phyloP scores from a whole-genome alignment of 2,113 vertebrate genomes.

The Phylloscopus whistleri region DNA sequence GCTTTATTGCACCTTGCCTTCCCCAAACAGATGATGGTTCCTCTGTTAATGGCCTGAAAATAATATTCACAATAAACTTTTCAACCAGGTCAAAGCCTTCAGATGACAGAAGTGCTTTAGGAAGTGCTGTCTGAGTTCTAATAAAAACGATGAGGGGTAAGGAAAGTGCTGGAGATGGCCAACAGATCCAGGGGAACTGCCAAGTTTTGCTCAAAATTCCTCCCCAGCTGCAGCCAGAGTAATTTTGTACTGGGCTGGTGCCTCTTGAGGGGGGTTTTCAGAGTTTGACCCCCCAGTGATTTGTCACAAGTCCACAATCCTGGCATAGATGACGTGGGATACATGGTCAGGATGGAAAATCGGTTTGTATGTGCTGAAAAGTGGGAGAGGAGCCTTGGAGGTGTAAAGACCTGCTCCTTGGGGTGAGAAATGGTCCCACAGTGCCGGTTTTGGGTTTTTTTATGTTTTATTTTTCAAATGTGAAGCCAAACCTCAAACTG shows the following conservation, averaged over 20 bases:
- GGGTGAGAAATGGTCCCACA: background rate
- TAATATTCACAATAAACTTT: conserved; percentile 1
- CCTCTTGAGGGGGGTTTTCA: background rate
- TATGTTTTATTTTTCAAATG: background rate
- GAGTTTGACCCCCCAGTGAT: background rate
- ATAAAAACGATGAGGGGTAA: background rate
- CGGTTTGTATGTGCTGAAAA: background rate
- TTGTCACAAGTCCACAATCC: background rate
- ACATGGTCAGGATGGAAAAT: fast-evolving
- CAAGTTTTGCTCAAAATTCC: background rate
- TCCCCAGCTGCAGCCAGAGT: background rate
- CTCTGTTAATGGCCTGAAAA: conserved; percentile 3
- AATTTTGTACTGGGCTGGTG: background rate
- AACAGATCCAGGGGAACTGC: background rate
- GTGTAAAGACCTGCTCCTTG: background rate
- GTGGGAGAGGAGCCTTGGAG: background rate
- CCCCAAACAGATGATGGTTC: background rate
- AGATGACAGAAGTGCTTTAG: conserved; percentile 17
- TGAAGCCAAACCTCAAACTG: background rate
- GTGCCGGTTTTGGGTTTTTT: fast-evolving
- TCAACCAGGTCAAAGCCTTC: background rate
- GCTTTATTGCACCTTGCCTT: background rate
- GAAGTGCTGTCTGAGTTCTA: background rate
- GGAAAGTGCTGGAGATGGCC: background rate
- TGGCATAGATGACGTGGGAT: fast-evolving